Percentiles rank a stretch among this genome's conserved stretches.
Evolutionary conservation across 2,797 vertebrate species (phyloP).

Genomic region (Cossypha heuglini): DNA sequence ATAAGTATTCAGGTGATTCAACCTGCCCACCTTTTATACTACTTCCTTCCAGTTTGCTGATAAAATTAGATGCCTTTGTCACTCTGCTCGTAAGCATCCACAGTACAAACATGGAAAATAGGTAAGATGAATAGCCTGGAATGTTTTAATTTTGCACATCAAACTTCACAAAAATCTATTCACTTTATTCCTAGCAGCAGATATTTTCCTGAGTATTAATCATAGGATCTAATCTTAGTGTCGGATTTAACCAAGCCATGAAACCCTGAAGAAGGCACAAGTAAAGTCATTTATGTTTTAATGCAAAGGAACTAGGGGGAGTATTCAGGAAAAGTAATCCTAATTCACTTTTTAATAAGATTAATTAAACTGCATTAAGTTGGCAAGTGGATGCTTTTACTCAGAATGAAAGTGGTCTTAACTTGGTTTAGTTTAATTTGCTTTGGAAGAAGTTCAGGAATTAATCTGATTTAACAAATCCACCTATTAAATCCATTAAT

Average conservation of each 20-base stretch:
- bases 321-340: neutral
- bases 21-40: neutral
- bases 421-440: slow-evolving; percentile 49
- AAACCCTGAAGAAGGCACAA: neutral
- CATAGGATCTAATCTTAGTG: neutral
- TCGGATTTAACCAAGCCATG: neutral
- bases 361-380: slow-evolving; percentile 36
- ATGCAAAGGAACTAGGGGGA: neutral
- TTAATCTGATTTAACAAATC: slow-evolving; percentile 58
- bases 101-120: neutral
- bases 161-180: neutral
- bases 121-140: neutral
- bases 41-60: neutral
- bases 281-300: neutral
- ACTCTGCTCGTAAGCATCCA: neutral
- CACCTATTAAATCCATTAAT: slow-evolving; percentile 16
- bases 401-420: slow-evolving; percentile 20
- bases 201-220: neutral
- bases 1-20: neutral
- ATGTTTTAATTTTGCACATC: neutral
- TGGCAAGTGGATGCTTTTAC: slow-evolving; percentile 12
- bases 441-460: slow-evolving; percentile 38
- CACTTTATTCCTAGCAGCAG: neutral
- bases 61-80: neutral
- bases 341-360: slow-evolving; percentile 35